phyloP scores from a whole-genome alignment of 2,113 vertebrate species.

The Aldabrachelys gigantea region DNA sequence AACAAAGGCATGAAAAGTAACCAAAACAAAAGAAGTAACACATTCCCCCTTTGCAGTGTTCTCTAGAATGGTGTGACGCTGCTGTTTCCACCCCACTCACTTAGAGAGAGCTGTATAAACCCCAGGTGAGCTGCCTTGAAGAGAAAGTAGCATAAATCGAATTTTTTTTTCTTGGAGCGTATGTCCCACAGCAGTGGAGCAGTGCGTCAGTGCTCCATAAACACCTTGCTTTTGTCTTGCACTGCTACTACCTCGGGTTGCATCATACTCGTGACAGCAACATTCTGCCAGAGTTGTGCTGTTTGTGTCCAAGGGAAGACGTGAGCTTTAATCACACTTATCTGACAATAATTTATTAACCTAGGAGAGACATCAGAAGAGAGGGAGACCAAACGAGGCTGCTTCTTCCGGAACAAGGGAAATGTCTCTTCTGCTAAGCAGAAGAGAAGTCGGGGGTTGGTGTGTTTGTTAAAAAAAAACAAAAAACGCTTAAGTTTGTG shows the following conservation, averaged over 20 bases:
- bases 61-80: neutral
- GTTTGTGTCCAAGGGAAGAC: conserved; percentile 37
- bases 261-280: conserved; percentile 41
- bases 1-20: fast-evolving
- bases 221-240: conserved; percentile 17
- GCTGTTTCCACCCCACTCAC: neutral
- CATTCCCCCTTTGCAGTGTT: neutral
- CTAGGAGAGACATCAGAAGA: conserved; percentile 17
- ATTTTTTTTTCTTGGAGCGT: neutral
- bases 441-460: neutral
- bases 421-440: conserved; percentile 19
- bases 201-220: neutral
- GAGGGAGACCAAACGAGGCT: neutral
- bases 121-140: neutral
- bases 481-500: neutral
- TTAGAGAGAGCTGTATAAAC: neutral
- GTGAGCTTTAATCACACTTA: conserved; percentile 19
- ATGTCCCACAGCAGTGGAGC: conserved; percentile 12
- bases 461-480: neutral
- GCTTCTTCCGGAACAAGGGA: conserved; percentile 15
- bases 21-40: neutral
- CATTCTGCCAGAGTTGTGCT: neutral
- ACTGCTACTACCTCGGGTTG: neutral
- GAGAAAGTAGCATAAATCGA: conserved; percentile 1
- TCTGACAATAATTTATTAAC: conserved; percentile 67